Percentiles rank a stretch among this genome's conserved stretches.
phyloP scores from a whole-genome alignment of 2,113 vertebrate genomes.

The Oenanthe oenanthe region DNA sequence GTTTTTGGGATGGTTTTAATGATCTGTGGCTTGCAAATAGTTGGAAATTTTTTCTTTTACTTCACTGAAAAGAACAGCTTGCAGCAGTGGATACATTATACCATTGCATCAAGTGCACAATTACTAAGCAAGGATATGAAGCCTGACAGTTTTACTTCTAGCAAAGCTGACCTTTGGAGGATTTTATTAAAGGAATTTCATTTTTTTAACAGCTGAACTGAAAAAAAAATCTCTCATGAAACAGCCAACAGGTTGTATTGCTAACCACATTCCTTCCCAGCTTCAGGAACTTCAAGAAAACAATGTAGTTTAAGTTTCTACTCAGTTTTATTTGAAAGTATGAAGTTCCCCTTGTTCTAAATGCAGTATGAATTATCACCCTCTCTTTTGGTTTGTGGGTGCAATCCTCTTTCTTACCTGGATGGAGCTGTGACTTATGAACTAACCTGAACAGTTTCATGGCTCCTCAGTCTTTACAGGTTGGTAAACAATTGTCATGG shows the following conservation, averaged over 20 bases:
- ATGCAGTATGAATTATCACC: neutral
- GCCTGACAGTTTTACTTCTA: neutral
- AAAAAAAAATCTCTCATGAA: neutral
- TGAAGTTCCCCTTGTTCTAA: neutral
- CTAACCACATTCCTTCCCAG: neutral
- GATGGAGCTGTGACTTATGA: neutral
- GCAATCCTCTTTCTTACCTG: neutral
- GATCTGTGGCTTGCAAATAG: constrained; percentile 11
- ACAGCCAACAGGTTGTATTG: neutral
- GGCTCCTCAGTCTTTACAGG: neutral
- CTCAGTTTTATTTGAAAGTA: neutral
- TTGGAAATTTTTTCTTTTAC: neutral
- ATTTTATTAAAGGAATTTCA: neutral
- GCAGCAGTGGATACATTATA: neutral
- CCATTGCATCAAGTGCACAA: neutral
- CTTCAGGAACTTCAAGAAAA: neutral
- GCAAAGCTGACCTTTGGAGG: neutral
- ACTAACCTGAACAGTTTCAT: neutral
- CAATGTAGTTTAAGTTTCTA: neutral
- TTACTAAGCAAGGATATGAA: neutral
- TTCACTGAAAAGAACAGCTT: constrained; percentile 29
- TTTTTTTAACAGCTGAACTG: neutral
- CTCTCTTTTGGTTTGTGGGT: neutral
- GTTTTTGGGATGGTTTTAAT: neutral
- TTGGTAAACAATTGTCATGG: neutral